Evolutionary conservation across 2,113 vertebrate genomes (phyloP), one percentile per base, ranked within the genome.

Genomic region (Chloebia gouldiae): DNA sequence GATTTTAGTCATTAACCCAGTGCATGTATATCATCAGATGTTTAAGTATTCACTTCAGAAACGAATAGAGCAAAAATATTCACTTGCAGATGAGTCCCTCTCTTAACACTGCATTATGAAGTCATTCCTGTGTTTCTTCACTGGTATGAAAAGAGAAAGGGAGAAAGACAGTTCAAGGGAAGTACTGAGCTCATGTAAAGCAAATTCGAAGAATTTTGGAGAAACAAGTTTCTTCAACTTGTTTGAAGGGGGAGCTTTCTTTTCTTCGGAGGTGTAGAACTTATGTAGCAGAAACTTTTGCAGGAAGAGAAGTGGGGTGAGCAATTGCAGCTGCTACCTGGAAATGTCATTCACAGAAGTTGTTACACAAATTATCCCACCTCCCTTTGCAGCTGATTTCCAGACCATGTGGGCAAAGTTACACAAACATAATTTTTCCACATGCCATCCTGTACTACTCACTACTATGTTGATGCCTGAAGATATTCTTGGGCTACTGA

Each of bases 281-380:
- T 50, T 20, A 49, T 15, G 23, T 30, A 75, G 19, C 23, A 82
- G 66, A 86, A 86, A 9, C 6, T 60, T 68, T 80, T 80, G 9
- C 21, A 60, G 44, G 33, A 53, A 71, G 22, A 50, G 10, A 33
- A 72, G 49, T 64, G 12, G 14, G 2, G 2, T 71, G 31, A 64
- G 25, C 4, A 51, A 37, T 71, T 65, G 9, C 16, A 49, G 13
- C 13, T 78, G 37, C 19, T 49, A 24, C 51, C 35, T 49, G 19
- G 47, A 75, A 75, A 75, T 69, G 24, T 40, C 23, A 51, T 51
- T 87, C 23, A 27, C n/a, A 51, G 14, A 78, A 61, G 24, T 2
- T 0, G 0, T 39, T 65, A 6, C 22, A 82, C 8, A 30, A 22
- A n/a, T 13, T 51, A 49, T 28, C 28, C 13, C 12, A 80, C 8